Percentiles rank a stretch among this genome's conserved stretches.
These are phyloP conservation scores for Chaitophorus viminalis DNA, from an alignment of 2,888 invertebrate species.

Conservation along the genomic window DNA sequence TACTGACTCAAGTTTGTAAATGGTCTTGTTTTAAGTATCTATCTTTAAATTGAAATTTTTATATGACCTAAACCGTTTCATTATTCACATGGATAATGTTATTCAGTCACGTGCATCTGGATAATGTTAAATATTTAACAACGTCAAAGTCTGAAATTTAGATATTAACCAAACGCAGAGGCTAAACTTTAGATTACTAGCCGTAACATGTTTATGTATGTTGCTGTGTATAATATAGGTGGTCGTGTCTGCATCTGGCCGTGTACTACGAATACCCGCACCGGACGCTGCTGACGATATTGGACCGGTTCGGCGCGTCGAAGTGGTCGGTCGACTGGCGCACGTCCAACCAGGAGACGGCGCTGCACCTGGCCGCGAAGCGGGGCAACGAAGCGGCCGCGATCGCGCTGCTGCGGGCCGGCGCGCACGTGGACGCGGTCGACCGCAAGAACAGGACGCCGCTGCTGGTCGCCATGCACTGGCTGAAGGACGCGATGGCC, in stretches of 20 bases:
- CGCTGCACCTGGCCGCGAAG: conserved; percentile 32
- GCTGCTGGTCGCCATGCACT: not conserved
- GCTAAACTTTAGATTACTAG: no score
- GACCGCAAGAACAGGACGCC: conserved; percentile 25
- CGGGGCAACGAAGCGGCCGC: not conserved
- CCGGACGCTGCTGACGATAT: not conserved
- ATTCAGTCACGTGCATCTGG: no score
- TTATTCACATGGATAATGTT: no score
- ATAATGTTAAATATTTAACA: no score
- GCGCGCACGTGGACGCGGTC: not conserved
- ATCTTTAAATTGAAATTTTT: no score
- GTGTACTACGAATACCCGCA: not conserved
- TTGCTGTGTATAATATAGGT: not conserved
- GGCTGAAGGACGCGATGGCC: not conserved
- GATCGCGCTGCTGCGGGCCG: not conserved
- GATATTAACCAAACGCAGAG: no score
- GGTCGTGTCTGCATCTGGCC: conserved; percentile 45
- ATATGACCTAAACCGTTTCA: no score
- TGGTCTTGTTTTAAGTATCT: no score
- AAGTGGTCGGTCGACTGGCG: not conserved
- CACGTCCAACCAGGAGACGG: conserved; percentile 19
- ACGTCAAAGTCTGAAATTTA: no score
- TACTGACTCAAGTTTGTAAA: no score
- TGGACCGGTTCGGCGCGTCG: not conserved
- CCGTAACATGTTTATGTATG: no score